Evolutionary conservation across 2,888 invertebrate species (phyloP), one percentile per base, ranked within the genome.

Genomic region (Drosophila meridiana): DNA sequence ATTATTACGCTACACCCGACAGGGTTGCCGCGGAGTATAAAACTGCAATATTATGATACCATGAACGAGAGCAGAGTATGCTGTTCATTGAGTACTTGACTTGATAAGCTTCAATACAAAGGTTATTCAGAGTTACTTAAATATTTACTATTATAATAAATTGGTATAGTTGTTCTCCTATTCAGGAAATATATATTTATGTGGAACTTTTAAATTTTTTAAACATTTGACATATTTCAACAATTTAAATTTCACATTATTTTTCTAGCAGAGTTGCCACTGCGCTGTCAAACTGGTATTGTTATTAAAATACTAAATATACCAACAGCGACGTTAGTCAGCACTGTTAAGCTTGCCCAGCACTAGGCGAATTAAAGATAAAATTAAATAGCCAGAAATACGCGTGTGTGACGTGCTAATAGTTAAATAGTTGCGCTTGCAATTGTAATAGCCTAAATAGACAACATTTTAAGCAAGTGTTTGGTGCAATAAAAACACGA

Each of bases 351-450:
- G 66, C 58, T 59, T 67, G 59, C 76, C 52, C 71, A 80, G 61
- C 76, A 80, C 80, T 77, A 81, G 59, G 59, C 78, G 81, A 81
- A 78, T 78, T 81, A 78, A 78, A 81, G 78, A 78, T 80, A 79
- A 79, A 80, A 79, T 76, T 79, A 78, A 76, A 73, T 80, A 67
- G 77, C 63, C 61, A 58, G 68, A 71, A 79, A 77, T 77, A 80
- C 73, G 68, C 74, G 76, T 76, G 80, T 78, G 77, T 78, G 78
- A 73, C 80, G 79, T 78, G 64, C 80, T 67, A 77, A 77, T 75
- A 74, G 67, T 56, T 73, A 65, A 80, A 74, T 61, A 71, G 61
- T 77, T 69, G 74, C 66, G 68, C 72, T 58, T 69, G 70, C 45
- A 64, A 56, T 60, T 56, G 52, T 59, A 61, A 69, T 52, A 76